A percentile compares a stretch with the other conserved stretches of the same genome.
phyloP scores from a whole-genome alignment of 2,113 vertebrate species.

The Paedocypris sp. region DNA sequence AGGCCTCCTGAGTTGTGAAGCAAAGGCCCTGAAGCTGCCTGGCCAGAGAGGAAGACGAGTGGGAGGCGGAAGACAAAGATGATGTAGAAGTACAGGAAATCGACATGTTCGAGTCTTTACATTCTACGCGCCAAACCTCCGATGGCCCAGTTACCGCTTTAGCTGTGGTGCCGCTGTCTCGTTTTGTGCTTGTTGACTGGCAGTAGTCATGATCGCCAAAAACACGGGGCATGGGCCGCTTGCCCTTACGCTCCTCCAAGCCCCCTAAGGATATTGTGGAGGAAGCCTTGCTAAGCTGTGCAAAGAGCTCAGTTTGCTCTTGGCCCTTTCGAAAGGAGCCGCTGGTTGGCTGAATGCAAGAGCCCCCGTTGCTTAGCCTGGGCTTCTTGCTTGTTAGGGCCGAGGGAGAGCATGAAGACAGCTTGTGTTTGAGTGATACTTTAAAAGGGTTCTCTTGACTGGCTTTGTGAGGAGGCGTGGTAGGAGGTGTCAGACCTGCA shows the following conservation, averaged over 20 bases:
- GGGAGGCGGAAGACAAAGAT: slow-evolving; percentile 49
- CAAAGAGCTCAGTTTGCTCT: slow-evolving; percentile 86
- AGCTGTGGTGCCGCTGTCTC: slow-evolving; percentile 50
- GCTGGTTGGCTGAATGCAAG: slow-evolving; percentile 65
- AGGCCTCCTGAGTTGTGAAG: slow-evolving; percentile 63
- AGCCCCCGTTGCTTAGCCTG: slow-evolving; percentile 73
- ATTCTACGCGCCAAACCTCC: slow-evolving; percentile 74
- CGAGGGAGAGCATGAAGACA: slow-evolving; percentile 86
- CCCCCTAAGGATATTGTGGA: slow-evolving; percentile 62
- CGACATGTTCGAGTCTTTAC: slow-evolving; percentile 75
- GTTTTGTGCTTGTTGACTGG: slow-evolving; percentile 80
- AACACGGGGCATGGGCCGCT: slow-evolving; percentile 71
- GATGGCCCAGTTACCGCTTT: slow-evolving; percentile 57
- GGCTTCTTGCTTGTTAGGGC: slow-evolving; percentile 81
- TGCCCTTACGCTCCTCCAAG: slow-evolving; percentile 75
- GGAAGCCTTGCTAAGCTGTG: slow-evolving; percentile 86
- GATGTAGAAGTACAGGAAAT: slow-evolving; percentile 53
- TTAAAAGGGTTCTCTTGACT: slow-evolving; percentile 98
- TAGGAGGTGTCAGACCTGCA: slow-evolving; percentile 98
- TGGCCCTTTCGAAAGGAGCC: slow-evolving; percentile 70
- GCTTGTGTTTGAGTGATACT: slow-evolving; percentile 91
- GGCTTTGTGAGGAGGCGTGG: slow-evolving; percentile 98
- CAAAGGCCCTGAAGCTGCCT: slow-evolving; percentile 67
- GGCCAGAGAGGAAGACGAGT: slow-evolving; percentile 57
- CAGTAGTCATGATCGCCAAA: slow-evolving; percentile 98